Percentiles rank a stretch among this genome's conserved stretches.
Conservation (phyloP, 2,888 invertebrate genomes). For the Hypomecis punctinalis region DNA sequence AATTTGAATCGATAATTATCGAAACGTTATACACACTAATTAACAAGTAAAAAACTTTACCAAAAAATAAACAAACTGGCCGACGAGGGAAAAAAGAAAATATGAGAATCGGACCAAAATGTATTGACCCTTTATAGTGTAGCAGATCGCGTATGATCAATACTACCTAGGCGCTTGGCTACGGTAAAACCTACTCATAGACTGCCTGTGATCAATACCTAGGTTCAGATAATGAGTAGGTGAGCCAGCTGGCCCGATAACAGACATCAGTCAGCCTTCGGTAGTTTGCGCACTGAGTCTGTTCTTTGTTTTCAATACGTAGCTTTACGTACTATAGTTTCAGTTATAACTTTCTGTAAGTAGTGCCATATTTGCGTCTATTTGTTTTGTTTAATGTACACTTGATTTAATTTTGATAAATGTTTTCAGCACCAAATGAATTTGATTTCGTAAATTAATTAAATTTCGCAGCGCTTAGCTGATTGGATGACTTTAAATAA, state of each 20-base stretch:
- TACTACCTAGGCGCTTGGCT: conserved; percentile 3
- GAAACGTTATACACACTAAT: not conserved
- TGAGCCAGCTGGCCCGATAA: conserved; percentile 31
- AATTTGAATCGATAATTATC: conserved; percentile 11
- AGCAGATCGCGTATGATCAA: conserved; percentile 46
- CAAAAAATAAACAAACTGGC: not conserved
- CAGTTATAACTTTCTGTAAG: not conserved
- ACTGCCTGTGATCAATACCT: conserved; percentile 20
- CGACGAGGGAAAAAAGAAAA: conserved; percentile 2
- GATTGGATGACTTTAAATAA: too few species aligned
- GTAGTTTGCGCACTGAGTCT: conserved; percentile 4
- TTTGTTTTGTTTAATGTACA: too few species aligned
- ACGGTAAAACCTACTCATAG: not conserved
- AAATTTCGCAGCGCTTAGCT: too few species aligned
- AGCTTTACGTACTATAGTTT: not conserved
- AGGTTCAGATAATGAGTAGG: conserved; percentile 36
- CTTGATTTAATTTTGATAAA: too few species aligned
- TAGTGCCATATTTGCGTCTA: too few species aligned
- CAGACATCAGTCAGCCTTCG: conserved; percentile 41
- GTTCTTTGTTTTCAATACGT: conserved; percentile 14
- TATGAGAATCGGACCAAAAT: not conserved
- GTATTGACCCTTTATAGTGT: conserved; percentile 47
- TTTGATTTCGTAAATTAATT: too few species aligned
- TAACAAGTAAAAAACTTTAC: not conserved
- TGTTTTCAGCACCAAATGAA: too few species aligned